Conservation (phyloP, 2,113 vertebrate genomes). For the Silurus asotus region DNA sequence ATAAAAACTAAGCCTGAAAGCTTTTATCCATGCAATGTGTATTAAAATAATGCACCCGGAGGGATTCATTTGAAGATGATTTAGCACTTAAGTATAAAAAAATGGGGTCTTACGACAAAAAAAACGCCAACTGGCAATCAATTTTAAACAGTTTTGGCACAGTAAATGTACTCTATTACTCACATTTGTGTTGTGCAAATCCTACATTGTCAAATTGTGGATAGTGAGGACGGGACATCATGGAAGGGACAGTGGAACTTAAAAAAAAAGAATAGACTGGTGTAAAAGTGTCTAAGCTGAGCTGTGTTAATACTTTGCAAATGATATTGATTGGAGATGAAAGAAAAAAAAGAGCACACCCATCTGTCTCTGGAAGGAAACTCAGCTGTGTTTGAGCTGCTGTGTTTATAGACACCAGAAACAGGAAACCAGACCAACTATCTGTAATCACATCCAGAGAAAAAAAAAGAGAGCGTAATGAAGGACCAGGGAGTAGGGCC, state of each 20-base stretch:
- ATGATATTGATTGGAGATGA: neutral
- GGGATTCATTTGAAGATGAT: neutral
- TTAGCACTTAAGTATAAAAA: constrained; percentile 15
- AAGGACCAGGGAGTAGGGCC: constrained; percentile 13
- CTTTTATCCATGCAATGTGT: neutral
- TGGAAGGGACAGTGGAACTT: neutral
- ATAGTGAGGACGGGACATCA: neutral
- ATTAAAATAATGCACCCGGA: neutral
- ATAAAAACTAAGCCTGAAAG: neutral
- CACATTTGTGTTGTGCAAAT: neutral
- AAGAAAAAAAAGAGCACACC: constrained; percentile 30
- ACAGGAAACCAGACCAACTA: constrained; percentile 59
- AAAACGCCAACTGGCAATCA: neutral
- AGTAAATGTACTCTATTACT: constrained; percentile 9
- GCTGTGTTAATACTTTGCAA: neutral
- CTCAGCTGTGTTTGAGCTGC: constrained; percentile 25
- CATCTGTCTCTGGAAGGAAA: constrained; percentile 24
- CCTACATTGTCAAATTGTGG: neutral
- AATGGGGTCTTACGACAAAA: neutral
- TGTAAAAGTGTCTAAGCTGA: neutral
- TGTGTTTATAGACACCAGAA: constrained; percentile 55
- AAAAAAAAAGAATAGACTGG: neutral
- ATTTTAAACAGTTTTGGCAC: neutral
- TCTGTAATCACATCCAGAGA: constrained; percentile 54
- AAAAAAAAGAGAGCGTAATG: constrained; percentile 10